phyloP scores from a whole-genome alignment of 1,140 invertebrate genomes.

The Drosophila mauritiana region DNA sequence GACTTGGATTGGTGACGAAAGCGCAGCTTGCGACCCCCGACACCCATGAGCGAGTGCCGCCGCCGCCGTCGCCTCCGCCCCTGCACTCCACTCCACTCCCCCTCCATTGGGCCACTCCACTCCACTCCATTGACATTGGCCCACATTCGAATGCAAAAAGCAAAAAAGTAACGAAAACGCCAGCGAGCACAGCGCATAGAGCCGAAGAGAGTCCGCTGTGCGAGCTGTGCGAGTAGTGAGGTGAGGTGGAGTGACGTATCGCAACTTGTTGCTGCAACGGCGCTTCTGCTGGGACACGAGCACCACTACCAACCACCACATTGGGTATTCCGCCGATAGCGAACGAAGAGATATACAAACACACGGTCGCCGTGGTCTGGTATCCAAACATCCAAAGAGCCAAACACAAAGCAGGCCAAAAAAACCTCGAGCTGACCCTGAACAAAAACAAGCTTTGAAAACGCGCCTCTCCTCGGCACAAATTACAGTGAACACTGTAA shows the following conservation, averaged over 20 bases:
- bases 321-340: constrained; percentile 11
- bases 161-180: constrained; percentile 27
- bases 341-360: constrained; percentile 28
- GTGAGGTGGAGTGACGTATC: constrained; percentile 45
- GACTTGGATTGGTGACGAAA: constrained; percentile 48
- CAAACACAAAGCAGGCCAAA: constrained; percentile 45
- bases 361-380: constrained; percentile 21
- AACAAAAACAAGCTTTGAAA: constrained; percentile 49
- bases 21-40: constrained; percentile 72
- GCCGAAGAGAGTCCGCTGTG: constrained; percentile 31
- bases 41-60: constrained; percentile 67
- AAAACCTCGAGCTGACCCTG: constrained; percentile 49
- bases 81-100: constrained; percentile 7
- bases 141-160: constrained; percentile 79
- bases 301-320: not conserved
- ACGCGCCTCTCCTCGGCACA: constrained; percentile 44
- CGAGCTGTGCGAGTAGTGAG: constrained; percentile 4
- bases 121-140: constrained; percentile 77
- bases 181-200: constrained; percentile 27
- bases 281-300: constrained; percentile 40
- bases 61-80: constrained; percentile 51
- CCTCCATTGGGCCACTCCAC: constrained; percentile 37
- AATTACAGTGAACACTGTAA: constrained; percentile 24
- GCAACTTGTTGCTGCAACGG: constrained; percentile 57
- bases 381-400: constrained; percentile 38